Evolutionary conservation across 1,140 invertebrate genomes (phyloP), one percentile per base, ranked within the genome.

Genomic region (Battus philenor): DNA sequence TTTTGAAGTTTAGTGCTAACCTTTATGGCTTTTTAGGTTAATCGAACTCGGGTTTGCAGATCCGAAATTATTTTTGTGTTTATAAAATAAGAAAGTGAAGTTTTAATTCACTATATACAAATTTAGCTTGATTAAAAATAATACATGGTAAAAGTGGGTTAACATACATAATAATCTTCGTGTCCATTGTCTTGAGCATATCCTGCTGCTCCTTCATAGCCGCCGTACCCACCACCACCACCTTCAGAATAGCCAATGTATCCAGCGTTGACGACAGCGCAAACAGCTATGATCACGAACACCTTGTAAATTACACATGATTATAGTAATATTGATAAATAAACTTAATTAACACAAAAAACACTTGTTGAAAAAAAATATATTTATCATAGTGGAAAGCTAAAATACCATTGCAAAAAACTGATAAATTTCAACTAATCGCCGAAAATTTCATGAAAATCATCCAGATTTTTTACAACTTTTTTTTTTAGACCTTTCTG

Each of bases 101-200:
- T n/a, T n/a, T n/a, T n/a, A n/a, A n/a, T n/a, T n/a, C n/a, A n/a
- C n/a, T n/a, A n/a, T n/a, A n/a, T n/a, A n/a, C n/a, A n/a, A n/a
- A n/a, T n/a, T n/a, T n/a, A n/a, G n/a, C n/a, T n/a, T n/a, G n/a
- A n/a, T n/a, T n/a, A n/a, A n/a, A n/a, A n/a, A n/a, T n/a, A n/a
- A n/a, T n/a, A n/a, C n/a, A n/a, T n/a, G n/a, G n/a, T n/a, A n/a
- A n/a, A n/a, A n/a, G n/a, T n/a, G n/a, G n/a, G n/a, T n/a, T n/a
- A n/a, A n/a, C n/a, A 70, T 54, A 81, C 77, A 58, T 81, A 63
- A 54, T 76, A 74, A 38, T 70, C 66, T 9, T 50, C 59, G 41
- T 77, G 68, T 4, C 33, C 63, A 2, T 18, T 46, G 24, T 60
- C 51, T 9, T 47, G 48, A 2, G 9, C 50, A 1, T 51, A 56